Base-by-base conservation (phyloP, 2,888 invertebrate species). In the Tenthredo distinguenda region DNA sequence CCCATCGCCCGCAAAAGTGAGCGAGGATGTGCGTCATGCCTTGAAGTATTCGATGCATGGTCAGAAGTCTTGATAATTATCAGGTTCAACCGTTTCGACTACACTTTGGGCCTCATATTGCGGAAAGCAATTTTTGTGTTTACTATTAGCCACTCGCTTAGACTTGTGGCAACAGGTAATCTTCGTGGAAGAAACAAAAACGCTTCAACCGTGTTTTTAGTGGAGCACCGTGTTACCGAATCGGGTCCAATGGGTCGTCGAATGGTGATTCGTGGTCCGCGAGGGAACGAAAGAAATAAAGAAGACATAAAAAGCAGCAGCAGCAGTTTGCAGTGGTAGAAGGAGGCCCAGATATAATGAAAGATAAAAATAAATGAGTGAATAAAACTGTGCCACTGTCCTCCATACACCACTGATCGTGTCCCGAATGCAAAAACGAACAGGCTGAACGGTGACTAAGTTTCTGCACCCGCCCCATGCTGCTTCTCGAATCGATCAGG, bases 311-410 rank as follows among this genome's bases (percentile, higher is more conserved):
- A 74, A 74, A 74, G n/a, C 37, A 72, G 40, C n/a, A 21, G 68
- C 68, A 18, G 55, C 68, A 31, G 68, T 26, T 18, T 68, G 68
- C 34, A 68, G 68, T 34, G 15, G 77, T 50, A 34, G 47, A 77
- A 77, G 15, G 34, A 55, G 77, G 18, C 77, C 77, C 43, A 77
- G 77, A 77, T 47, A 77, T 74, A 74, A 74, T 76, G 47, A 18
- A 77, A 77, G 34, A 31, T 47, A 77, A 50, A 77, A 77, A 77
- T 50, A 31, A 77, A 50, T 55, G 77, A 77, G 40, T 50, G 50
- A 31, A 77, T 18, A 77, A 77, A 77, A 77, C 77, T 55, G 77
- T 77, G 77, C 50, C 77, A 77, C 77, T 77, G 77, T 77, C 77
- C 77, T 77, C 77, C 77, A 50, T 50, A 47, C 55, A 77, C 47